Percentiles rank a stretch among this genome's conserved stretches.
These are phyloP conservation scores for Vanessa tameamea DNA, from an alignment of 1,140 invertebrate genomes.

Conservation along the genomic window DNA sequence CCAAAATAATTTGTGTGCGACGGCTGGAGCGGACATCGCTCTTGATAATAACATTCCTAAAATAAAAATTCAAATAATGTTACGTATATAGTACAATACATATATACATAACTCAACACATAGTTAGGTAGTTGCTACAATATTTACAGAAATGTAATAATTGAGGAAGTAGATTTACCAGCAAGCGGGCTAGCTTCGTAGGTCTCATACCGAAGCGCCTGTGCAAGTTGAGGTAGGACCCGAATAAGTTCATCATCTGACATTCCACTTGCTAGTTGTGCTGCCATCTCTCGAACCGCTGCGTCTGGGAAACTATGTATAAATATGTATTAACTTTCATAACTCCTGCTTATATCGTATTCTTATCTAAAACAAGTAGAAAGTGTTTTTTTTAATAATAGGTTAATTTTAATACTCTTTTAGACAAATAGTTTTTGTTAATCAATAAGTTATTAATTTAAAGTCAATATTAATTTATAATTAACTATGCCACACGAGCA, in stretches of 20 bases:
- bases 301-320: constrained; percentile 92
- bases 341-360: too few relatives aligned
- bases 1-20: constrained; percentile 98
- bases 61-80: constrained; percentile 24
- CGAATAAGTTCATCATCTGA: constrained; percentile 94
- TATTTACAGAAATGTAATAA: not conserved
- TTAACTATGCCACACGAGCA: constrained; percentile 35
- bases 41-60: constrained; percentile 89
- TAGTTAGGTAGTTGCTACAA: not conserved
- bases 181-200: constrained; percentile 94
- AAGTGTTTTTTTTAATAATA: too few relatives aligned
- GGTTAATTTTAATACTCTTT: too few relatives aligned
- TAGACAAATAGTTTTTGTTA: too few relatives aligned
- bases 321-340: not conserved
- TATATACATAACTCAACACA: too few relatives aligned
- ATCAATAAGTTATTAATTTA: too few relatives aligned
- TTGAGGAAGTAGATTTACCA: constrained; percentile 37
- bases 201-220: constrained; percentile 96
- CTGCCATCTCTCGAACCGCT: constrained; percentile 91
- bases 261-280: constrained; percentile 89
- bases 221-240: constrained; percentile 95
- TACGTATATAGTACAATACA: not conserved
- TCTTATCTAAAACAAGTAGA: too few relatives aligned
- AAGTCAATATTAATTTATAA: too few relatives aligned
- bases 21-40: constrained; percentile 91